Evolutionary conservation across 2,113 vertebrate species (phyloP), one percentile per base, ranked within the genome.

Genomic region (Ellobius talpinus): DNA sequence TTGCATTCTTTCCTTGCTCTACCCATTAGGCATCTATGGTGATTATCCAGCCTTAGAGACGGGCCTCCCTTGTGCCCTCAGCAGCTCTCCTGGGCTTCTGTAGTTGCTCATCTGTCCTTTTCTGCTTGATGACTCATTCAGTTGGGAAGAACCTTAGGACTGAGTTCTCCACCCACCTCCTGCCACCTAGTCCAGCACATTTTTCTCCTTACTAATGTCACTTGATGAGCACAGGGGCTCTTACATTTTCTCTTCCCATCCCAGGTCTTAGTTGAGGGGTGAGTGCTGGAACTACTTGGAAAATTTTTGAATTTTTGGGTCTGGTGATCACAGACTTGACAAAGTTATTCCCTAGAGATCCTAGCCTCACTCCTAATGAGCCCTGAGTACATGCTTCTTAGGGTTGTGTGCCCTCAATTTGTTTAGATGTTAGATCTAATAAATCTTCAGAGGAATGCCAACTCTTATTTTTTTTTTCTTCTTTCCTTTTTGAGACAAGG

Each of bases 141-240:
- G 2, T 94, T 92, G 72, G 79, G 87, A 91, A 81, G 89, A 55
- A 87, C 81, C 93, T 96, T 96, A 94, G 95, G 89, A 93, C 89
- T 23, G 0, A 45, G 42, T 23, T 52, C 66, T 55, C 61, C 21
- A 13, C 66, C 82, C 33, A 11, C 87, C 39, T 84, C 39, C 13
- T 31, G 5, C 85, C 6, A 0, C 10, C 52, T 50, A 36, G 6
- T 11, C 36, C 0, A 13, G 39, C 16, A 47, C 39, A 47, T 91
- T 81, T 97, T 97, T 93, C 95, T 92, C 47, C 55, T 45, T 81
- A 33, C 72, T 73, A 23, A 31, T 42, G 68, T 97, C 97, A 94
- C 91, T 74, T 94, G 96, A 81, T 86, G 26, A 68, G 42, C 90
- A 33, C 1, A 14, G 74, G 61, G 47, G 55, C 29, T 70, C 74